phyloP scores from a whole-genome alignment of 2,888 invertebrate genomes.

The Caenorhabditis sp. region DNA sequence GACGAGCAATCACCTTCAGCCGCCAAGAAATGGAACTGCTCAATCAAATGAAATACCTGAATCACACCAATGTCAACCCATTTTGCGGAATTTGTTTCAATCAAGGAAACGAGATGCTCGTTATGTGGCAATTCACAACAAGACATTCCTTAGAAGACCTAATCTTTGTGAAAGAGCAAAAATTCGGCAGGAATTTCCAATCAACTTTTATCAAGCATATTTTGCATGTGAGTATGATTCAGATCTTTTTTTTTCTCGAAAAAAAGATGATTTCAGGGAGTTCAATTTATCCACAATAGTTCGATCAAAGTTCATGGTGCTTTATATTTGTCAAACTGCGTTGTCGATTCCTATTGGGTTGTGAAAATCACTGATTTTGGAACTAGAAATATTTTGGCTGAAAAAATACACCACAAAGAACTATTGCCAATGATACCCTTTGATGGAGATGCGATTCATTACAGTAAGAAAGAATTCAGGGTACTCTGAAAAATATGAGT shows the following conservation, averaged over 20 bases:
- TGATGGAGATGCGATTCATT: constrained; percentile 26
- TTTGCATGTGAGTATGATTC: constrained; percentile 27
- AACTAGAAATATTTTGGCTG: constrained; percentile 33
- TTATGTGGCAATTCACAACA: constrained; percentile 47
- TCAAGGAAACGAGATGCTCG: constrained; percentile 43
- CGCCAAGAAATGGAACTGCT: constrained; percentile 51
- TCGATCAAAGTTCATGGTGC: constrained; percentile 51
- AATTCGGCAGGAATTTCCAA: constrained; percentile 55
- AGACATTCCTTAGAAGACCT: constrained; percentile 50
- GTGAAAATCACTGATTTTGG: constrained; percentile 59
- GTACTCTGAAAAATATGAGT: too few species aligned
- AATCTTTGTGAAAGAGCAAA: constrained; percentile 47
- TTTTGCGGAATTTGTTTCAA: constrained; percentile 58
- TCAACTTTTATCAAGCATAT: constrained; percentile 56
- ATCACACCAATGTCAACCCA: constrained; percentile 46
- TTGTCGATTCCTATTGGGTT: constrained; percentile 58
- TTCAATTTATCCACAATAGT: constrained; percentile 50
- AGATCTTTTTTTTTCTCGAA: not conserved
- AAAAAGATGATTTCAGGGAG: constrained; percentile 52
- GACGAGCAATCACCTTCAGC: constrained; percentile 45
- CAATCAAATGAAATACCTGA: constrained; percentile 50
- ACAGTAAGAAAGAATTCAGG: constrained; percentile 16
- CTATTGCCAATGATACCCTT: constrained; percentile 11
- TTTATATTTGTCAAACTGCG: constrained; percentile 54
- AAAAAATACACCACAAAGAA: constrained; percentile 42